phyloP scores from a whole-genome alignment of 2,797 vertebrate species.

The Poliocrania exsul region DNA sequence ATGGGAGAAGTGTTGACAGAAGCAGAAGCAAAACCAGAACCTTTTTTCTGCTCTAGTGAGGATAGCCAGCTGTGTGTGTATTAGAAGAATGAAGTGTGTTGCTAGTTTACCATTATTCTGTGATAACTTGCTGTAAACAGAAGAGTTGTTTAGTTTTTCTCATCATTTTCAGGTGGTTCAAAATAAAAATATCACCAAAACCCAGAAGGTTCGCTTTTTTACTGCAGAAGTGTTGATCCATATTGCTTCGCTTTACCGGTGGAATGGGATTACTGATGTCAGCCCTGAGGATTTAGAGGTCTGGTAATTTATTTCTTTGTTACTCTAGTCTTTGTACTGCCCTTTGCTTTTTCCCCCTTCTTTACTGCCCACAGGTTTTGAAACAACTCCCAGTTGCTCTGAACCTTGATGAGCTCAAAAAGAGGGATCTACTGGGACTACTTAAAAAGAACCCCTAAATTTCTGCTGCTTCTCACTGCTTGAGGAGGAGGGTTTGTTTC shows the following conservation, averaged over 20 bases:
- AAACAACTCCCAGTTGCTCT: not conserved
- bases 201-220: constrained; percentile 95
- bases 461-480: not conserved
- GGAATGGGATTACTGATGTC: constrained; percentile 90
- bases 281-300: constrained; percentile 77
- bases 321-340: not conserved
- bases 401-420: not conserved
- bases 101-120: not conserved
- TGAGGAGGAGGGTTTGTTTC: not conserved
- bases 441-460: not conserved
- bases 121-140: not conserved
- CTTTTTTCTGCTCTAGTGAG: not conserved
- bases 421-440: not conserved
- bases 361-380: not conserved
- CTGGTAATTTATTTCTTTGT: not conserved
- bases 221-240: constrained; percentile 83
- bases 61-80: not conserved
- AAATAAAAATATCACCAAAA: constrained; percentile 90
- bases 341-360: accelerated
- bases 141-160: not conserved
- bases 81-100: not conserved
- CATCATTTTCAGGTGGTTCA: constrained; percentile 84
- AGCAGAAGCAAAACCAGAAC: not conserved
- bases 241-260: constrained; percentile 88
- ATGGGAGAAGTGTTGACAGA: not conserved